A percentile compares a stretch with the other conserved stretches of the same genome.
These are phyloP conservation scores for Drosophila ironensis DNA, from an alignment of 1,140 invertebrate genomes.

Conservation along the genomic window DNA sequence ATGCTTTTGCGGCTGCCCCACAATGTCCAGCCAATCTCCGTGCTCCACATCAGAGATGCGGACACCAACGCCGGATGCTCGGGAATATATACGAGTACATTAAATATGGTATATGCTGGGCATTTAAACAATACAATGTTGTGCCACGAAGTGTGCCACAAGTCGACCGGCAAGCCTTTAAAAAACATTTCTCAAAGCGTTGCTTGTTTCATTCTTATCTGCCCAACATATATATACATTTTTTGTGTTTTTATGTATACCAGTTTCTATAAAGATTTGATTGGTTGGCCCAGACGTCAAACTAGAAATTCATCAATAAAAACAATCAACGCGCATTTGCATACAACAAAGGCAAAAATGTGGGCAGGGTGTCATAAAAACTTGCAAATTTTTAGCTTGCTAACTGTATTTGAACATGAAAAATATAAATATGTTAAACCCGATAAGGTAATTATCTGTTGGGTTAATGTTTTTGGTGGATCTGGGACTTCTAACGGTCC, in stretches of 20 bases:
- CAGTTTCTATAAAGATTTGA: constrained; percentile 11
- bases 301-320: constrained; percentile 55
- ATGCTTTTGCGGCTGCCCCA: constrained; percentile 21
- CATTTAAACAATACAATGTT: constrained; percentile 43
- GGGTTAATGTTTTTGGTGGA: background rate
- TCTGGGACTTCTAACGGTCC: background rate
- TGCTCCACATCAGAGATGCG: constrained; percentile 58
- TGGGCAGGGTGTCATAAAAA: background rate
- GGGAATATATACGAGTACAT: constrained; percentile 1
- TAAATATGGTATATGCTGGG: constrained; percentile 10
- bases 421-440: background rate
- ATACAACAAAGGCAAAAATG: constrained; percentile 4
- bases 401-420: constrained; percentile 4
- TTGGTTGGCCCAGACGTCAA: constrained; percentile 6
- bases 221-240: constrained; percentile 2
- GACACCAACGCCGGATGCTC: constrained; percentile 62
- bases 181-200: background rate
- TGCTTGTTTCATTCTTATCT: constrained; percentile 18
- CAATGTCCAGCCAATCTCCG: constrained; percentile 58
- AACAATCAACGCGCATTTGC: constrained; percentile 30
- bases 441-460: background rate
- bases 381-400: constrained; percentile 13
- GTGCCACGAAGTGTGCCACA: constrained; percentile 65
- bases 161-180: constrained; percentile 9
- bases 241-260: background rate